Evolutionary conservation across 1,140 invertebrate species (phyloP).

Genomic region (Gonatopus flavifemur): DNA sequence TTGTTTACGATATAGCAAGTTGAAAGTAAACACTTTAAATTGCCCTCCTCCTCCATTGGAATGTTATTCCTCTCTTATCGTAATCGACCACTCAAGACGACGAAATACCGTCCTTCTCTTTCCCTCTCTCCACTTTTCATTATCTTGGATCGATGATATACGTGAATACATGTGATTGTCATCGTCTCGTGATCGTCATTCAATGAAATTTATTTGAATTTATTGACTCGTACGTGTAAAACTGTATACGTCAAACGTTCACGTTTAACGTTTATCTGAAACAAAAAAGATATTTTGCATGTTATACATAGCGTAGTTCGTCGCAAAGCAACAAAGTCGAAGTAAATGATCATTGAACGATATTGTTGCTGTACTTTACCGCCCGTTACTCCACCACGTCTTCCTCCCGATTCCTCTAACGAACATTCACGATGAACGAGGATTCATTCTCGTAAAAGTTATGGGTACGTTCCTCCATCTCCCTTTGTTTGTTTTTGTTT

Average conservation of each 20-base stretch:
- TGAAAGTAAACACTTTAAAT: conserved; percentile 23
- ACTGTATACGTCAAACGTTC: neutral
- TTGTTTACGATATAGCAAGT: conserved; percentile 28
- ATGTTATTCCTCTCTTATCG: neutral
- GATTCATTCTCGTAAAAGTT: conserved; percentile 6
- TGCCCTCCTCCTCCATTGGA: neutral
- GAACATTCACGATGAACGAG: neutral
- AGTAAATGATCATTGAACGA: conserved; percentile 24
- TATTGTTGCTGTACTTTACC: conserved; percentile 25
- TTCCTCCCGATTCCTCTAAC: too few relatives aligned
- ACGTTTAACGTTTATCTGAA: too few relatives aligned
- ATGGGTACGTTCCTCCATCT: conserved; percentile 1
- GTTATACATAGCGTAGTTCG: too few relatives aligned
- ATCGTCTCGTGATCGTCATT: too few relatives aligned
- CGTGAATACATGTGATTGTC: neutral
- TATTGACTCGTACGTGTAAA: neutral
- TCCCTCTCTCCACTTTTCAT: neutral
- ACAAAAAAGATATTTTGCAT: too few relatives aligned
- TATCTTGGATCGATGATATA: neutral
- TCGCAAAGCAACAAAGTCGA: conserved; percentile 19
- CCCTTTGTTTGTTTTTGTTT: neutral
- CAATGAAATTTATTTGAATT: too few relatives aligned
- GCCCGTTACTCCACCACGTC: too few relatives aligned
- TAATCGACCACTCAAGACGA: neutral
- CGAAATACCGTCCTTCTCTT: too few relatives aligned